These are phyloP conservation scores for Epirrhoe alternata DNA, from an alignment of 2,888 invertebrate species.

Conservation along the genomic window DNA sequence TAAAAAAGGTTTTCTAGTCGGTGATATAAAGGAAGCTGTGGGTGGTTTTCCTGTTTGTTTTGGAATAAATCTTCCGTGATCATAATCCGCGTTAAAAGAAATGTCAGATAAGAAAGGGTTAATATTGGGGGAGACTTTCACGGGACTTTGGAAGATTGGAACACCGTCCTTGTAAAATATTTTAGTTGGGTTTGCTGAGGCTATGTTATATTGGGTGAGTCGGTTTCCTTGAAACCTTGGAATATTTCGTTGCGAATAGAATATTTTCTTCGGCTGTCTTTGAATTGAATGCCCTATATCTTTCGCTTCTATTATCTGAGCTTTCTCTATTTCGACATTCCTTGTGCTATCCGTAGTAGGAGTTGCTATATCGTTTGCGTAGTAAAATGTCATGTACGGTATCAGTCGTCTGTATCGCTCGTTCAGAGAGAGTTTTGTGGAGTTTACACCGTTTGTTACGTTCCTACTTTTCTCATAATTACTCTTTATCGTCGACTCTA, in stretches of 20 bases:
- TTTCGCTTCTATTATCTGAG: constrained; percentile 69
- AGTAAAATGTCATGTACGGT: constrained; percentile 93
- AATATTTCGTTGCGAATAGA: constrained; percentile 68
- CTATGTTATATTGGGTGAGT: constrained; percentile 77
- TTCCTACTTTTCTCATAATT: constrained; percentile 55
- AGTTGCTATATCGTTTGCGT: constrained; percentile 85
- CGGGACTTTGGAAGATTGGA: constrained; percentile 55
- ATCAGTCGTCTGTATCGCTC: constrained; percentile 91
- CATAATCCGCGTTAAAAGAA: constrained; percentile 55
- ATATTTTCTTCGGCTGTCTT: constrained; percentile 69
- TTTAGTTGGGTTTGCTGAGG: constrained; percentile 77
- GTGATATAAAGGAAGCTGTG: constrained; percentile 48
- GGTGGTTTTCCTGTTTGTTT: constrained; percentile 61
- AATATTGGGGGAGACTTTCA: constrained; percentile 59
- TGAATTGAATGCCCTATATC: constrained; percentile 50
- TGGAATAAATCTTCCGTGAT: constrained; percentile 58
- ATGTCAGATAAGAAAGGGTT: constrained; percentile 59
- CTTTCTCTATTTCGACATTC: constrained; percentile 75
- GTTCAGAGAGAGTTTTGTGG: constrained; percentile 78
- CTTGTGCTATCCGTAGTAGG: constrained; percentile 67
- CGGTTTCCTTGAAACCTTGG: constrained; percentile 80
- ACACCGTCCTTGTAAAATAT: constrained; percentile 69
- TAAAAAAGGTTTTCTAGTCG: constrained; percentile 65
- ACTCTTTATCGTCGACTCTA: constrained; percentile 48
- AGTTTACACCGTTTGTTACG: constrained; percentile 49